A percentile compares a stretch with the other conserved stretches of the same genome.
phyloP scores from a whole-genome alignment of 2,797 vertebrate species.

The Mormyrops attenuatus region DNA sequence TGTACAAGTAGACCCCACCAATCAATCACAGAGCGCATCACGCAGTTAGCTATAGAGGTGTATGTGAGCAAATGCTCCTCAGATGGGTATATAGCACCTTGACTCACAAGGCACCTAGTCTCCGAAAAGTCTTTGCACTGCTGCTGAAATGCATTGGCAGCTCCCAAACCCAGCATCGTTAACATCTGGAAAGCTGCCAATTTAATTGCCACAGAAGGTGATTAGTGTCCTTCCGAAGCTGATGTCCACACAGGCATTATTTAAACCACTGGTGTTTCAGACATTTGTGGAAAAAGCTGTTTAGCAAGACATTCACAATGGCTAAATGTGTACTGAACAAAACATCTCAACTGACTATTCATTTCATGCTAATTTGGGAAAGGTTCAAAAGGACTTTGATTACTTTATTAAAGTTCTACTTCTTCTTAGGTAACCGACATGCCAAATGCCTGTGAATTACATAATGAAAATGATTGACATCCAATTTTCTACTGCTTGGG shows the following conservation, averaged over 20 bases:
- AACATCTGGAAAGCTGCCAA: slow-evolving; percentile 52
- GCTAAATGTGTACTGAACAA: not conserved
- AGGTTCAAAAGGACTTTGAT: not conserved
- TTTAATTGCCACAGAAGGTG: slow-evolving; percentile 64
- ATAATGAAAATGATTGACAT: not conserved
- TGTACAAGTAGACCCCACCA: slow-evolving; percentile 31
- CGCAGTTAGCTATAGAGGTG: slow-evolving; percentile 28
- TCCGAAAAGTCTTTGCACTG: not conserved
- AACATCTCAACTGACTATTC: not conserved
- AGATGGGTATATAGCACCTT: not conserved
- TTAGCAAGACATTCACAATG: not conserved
- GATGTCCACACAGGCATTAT: slow-evolving; percentile 39
- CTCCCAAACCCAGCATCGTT: slow-evolving; percentile 32
- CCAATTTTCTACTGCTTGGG: not conserved
- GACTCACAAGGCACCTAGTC: not conserved
- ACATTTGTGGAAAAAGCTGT: not conserved
- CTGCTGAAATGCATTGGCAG: not conserved
- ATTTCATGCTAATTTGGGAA: not conserved
- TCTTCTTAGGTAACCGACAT: not conserved
- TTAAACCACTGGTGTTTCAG: slow-evolving; percentile 31
- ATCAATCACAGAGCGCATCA: slow-evolving; percentile 34
- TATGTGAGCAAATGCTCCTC: slow-evolving; percentile 13
- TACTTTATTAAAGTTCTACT: not conserved
- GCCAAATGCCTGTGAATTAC: not conserved
- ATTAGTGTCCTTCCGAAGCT: slow-evolving; percentile 53